A percentile compares a stretch with the other conserved stretches of the same genome.
These are phyloP conservation scores for Sinhomidia bicolor DNA, from an alignment of 2,888 invertebrate species.

Conservation along the genomic window DNA sequence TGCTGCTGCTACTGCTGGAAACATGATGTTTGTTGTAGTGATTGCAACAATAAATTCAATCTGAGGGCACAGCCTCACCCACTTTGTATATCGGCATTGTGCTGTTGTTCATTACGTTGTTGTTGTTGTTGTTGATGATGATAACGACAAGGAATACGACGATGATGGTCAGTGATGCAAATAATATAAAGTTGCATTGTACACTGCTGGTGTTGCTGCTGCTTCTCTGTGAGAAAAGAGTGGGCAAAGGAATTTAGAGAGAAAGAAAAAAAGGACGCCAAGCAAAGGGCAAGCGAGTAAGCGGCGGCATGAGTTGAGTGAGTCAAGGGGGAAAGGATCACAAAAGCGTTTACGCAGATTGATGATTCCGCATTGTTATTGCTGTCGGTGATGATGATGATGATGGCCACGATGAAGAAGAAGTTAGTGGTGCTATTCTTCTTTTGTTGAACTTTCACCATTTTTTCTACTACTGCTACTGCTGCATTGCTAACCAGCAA, in stretches of 20 bases:
- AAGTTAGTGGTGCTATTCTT: neutral
- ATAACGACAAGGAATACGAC: too few species aligned
- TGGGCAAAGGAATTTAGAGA: neutral
- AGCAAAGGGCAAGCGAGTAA: neutral
- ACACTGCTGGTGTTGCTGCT: neutral
- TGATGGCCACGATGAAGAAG: neutral
- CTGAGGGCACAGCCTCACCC: neutral
- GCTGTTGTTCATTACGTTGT: neutral
- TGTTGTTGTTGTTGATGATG: too few species aligned
- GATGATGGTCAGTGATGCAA: too few species aligned
- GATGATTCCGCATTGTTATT: slow-evolving; percentile 49
- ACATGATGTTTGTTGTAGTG: neutral
- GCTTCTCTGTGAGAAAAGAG: neutral
- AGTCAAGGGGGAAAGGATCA: neutral
- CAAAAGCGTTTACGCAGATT: slow-evolving; percentile 12
- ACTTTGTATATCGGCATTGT: neutral
- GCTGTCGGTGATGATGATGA: slow-evolving; percentile 1
- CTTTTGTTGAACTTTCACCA: neutral
- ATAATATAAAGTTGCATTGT: too few species aligned
- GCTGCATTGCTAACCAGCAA: neutral
- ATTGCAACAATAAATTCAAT: neutral
- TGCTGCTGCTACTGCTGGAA: neutral
- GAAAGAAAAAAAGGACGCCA: neutral
- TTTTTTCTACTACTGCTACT: neutral
- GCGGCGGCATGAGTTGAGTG: neutral